Base-by-base conservation (phyloP, 2,888 invertebrate species). In the Lochmaea crataegi region DNA sequence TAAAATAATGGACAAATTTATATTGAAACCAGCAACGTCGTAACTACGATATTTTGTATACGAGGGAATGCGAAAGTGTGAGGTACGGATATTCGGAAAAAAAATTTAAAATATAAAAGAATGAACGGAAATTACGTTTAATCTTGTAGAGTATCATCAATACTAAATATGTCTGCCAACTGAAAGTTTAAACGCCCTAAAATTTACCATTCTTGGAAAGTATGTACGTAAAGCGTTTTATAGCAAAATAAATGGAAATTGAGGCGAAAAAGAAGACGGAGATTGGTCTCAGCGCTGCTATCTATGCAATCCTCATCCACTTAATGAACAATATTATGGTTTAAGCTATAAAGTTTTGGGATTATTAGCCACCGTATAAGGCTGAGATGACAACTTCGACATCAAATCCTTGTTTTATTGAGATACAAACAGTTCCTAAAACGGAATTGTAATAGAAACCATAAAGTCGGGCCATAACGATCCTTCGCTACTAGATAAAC, bases 341-440 rank as follows among this genome's bases (percentile, higher is more conserved):
- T 72, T 48, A 64, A 67, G 63, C 72, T 64, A 64, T 72, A 72
- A 72, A 68, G 57, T 63, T 64, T 57, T 67, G 67, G 68, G 72
- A 72, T 72, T 68, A 72, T 72, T 64, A 67, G 67, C 68, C 57
- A 48, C 72, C 64, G 64, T 72, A 72, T 68, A 72, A 72, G 68
- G 64, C 64, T 56, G 71, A 73, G 66, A 67, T 68, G 74, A 73
- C 71, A 72, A 72, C 68, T 63, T 71, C 67, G 73, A 65, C 67
- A 68, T 74, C 66, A 76, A 76, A 76, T 76, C 75, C 72, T 68
- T 73, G 72, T 75, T 76, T 75, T 73, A 76, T 76, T 69, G 75
- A 73, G 73, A 72, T 71, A 73, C 73, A 75, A 76, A 76, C 76
- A 75, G 73, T 57, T 73, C 65, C 72, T 73, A 70, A 73, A 73